A percentile compares a stretch with the other conserved stretches of the same genome.
phyloP scores from a whole-genome alignment of 2,113 vertebrate species.

The Miniopterus natalensis region DNA sequence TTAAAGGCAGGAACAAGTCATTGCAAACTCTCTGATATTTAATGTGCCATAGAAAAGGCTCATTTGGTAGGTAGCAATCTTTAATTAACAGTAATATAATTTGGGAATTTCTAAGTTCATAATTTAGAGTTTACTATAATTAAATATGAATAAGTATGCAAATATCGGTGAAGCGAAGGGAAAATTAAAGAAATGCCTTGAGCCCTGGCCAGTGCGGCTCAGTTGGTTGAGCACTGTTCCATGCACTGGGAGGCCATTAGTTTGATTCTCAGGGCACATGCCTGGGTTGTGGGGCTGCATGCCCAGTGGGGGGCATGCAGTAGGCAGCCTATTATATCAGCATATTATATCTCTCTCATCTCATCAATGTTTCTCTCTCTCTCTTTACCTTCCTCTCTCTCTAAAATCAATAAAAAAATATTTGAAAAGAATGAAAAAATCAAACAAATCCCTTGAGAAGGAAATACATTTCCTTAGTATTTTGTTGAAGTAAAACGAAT shows the following conservation, averaged over 20 bases:
- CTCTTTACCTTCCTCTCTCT: too few species aligned
- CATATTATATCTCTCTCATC: too few species aligned
- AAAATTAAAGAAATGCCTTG: neutral
- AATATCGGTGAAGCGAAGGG: neutral
- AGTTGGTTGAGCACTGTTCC: too few species aligned
- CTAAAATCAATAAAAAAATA: too few species aligned
- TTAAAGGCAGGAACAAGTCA: slow-evolving; percentile 55
- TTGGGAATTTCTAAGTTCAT: neutral
- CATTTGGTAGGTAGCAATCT: neutral
- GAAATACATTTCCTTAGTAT: neutral
- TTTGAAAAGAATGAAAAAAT: neutral
- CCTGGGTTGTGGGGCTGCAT: too few species aligned
- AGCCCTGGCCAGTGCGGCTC: too few species aligned
- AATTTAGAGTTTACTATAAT: neutral
- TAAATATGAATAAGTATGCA: slow-evolving; percentile 18
- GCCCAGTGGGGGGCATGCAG: too few species aligned
- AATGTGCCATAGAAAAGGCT: neutral
- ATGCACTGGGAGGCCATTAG: too few species aligned
- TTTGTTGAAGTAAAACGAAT: neutral
- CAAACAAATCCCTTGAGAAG: neutral
- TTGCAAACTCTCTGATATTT: slow-evolving; percentile 1
- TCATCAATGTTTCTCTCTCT: too few species aligned
- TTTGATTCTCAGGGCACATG: too few species aligned
- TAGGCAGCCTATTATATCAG: too few species aligned
- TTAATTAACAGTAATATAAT: neutral